Evolutionary conservation across 2,888 invertebrate genomes (phyloP).

Genomic region (Chymomyza amoena): DNA sequence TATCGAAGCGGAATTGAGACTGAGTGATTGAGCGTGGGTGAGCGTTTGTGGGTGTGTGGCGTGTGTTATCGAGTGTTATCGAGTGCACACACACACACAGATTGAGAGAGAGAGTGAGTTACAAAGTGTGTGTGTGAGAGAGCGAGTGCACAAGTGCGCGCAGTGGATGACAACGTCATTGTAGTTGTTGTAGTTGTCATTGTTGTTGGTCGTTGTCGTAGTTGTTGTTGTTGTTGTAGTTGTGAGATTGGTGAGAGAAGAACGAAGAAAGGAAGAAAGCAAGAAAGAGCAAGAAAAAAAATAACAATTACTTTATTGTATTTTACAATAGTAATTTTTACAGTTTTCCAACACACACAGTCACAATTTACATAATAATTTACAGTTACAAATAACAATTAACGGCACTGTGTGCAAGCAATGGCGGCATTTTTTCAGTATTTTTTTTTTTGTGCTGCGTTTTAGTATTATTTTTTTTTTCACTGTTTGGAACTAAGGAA

Average conservation of each 20-base stretch:
- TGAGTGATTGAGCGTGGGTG: constrained; percentile 78
- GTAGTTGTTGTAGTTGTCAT: constrained; percentile 28
- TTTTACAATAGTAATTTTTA: constrained; percentile 12
- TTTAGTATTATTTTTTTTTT: not conserved
- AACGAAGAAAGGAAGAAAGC: constrained; percentile 26
- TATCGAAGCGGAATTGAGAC: constrained; percentile 99
- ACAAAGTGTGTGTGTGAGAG: not conserved
- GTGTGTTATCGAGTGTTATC: not conserved
- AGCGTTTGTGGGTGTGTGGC: too few species aligned
- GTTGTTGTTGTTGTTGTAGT: constrained; percentile 26
- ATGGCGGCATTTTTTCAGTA: not conserved
- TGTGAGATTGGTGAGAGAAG: constrained; percentile 31
- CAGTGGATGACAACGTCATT: constrained; percentile 16
- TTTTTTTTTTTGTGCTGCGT: not conserved
- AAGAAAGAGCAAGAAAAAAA: constrained; percentile 35
- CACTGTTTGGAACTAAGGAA: not conserved
- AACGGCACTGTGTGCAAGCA: not conserved
- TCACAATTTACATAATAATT: not conserved
- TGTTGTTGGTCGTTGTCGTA: constrained; percentile 19
- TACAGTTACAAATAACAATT: not conserved
- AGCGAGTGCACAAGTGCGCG: not conserved
- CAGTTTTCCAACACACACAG: not conserved
- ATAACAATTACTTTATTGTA: constrained; percentile 21
- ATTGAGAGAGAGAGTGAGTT: constrained; percentile 5
- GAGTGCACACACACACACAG: constrained; percentile 25